phyloP scores from a whole-genome alignment of 1,140 invertebrate genomes.

The Stenopsyche tienmushanensis region DNA sequence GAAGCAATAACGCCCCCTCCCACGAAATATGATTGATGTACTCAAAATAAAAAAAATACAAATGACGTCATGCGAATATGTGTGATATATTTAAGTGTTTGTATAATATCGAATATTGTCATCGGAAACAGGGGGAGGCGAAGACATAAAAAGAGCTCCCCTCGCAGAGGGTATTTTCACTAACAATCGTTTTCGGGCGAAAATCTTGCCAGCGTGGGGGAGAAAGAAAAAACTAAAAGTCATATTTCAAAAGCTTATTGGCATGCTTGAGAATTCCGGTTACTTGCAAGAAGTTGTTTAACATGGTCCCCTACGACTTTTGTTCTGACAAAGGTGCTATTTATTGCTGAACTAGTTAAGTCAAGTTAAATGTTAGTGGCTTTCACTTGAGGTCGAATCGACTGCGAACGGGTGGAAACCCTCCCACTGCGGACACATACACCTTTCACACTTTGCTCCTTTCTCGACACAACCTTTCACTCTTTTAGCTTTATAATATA shows the following conservation, averaged over 20 bases:
- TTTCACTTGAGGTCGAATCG: conserved; percentile 29
- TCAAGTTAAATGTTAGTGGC: conserved; percentile 39
- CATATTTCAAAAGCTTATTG: conserved; percentile 38
- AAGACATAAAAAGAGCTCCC: background rate
- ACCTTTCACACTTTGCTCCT: background rate
- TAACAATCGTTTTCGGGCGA: background rate
- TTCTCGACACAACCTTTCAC: background rate
- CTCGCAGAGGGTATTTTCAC: background rate
- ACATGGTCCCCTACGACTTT: conserved; percentile 38
- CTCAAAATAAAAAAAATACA: no score
- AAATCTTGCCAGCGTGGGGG: background rate
- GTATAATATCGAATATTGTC: background rate
- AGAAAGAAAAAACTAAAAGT: conserved; percentile 23
- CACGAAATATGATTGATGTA: no score
- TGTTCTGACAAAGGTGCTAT: conserved; percentile 40
- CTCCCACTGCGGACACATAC: no score
- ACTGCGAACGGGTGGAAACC: background rate
- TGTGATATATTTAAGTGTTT: background rate
- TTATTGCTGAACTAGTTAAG: conserved; percentile 39
- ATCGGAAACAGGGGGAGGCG: background rate
- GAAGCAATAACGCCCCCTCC: no score
- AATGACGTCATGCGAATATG: no score
- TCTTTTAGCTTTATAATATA: background rate
- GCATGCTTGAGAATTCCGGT: conserved; percentile 32
- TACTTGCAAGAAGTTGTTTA: conserved; percentile 35